phyloP scores from a whole-genome alignment of 2,113 vertebrate species.

The Connochaetes taurinus region DNA sequence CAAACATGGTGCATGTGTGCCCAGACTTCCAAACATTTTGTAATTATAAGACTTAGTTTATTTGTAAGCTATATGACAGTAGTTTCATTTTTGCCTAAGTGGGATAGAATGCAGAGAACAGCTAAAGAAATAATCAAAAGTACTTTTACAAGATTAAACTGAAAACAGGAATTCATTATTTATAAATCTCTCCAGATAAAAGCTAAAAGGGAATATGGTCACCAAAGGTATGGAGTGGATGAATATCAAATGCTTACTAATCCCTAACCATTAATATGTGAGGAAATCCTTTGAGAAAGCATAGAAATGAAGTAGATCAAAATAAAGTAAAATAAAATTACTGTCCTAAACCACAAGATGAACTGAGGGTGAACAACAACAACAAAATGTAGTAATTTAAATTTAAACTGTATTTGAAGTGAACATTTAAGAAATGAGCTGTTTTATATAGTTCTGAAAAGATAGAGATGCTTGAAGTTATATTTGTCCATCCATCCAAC shows the following conservation, averaged over 20 bases:
- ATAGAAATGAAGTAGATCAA: not conserved
- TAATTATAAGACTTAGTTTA: not conserved
- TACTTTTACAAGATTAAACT: not conserved
- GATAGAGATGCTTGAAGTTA: not conserved
- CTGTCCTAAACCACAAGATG: not conserved
- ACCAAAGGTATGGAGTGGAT: not conserved
- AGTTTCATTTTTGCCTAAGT: not conserved
- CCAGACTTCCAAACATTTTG: not conserved
- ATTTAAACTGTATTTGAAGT: not conserved
- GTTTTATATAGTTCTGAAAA: not conserved
- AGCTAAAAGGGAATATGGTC: not conserved
- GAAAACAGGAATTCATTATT: not conserved
- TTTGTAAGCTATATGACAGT: not conserved
- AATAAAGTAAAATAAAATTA: not conserved
- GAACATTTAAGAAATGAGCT: not conserved
- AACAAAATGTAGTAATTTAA: not conserved
- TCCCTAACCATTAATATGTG: not conserved
- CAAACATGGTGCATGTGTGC: not conserved
- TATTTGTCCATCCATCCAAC: not conserved
- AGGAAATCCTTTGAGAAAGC: not conserved
- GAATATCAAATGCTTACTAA: not conserved
- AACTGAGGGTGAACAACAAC: not conserved
- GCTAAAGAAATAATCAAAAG: not conserved
- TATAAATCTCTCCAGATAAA: not conserved
- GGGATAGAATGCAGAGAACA: not conserved